Percentiles rank a stretch among this genome's conserved stretches.
Evolutionary conservation across 92 coral and sea anemone species (phyloP).

Genomic region (Umimayanthus kanabou): DNA sequence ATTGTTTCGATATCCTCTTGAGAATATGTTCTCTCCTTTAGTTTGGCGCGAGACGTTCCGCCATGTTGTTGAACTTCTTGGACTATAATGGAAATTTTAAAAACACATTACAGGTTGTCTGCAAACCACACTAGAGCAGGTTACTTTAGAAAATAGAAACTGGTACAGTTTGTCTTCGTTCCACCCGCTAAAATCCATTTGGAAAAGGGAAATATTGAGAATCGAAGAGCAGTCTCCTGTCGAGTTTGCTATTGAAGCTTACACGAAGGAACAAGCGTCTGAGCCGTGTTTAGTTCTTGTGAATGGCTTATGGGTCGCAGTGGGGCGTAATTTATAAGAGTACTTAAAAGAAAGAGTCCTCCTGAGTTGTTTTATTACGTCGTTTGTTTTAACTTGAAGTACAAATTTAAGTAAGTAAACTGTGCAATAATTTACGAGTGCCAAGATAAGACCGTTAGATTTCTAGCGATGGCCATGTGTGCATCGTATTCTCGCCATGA

Average conservation of each 20-base stretch:
- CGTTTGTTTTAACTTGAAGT: constrained; percentile 43
- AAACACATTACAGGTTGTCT: constrained; percentile 40
- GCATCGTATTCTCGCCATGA: constrained; percentile 9
- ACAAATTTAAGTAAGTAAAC: constrained; percentile 38
- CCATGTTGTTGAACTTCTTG: constrained; percentile 30
- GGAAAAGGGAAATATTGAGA: constrained; percentile 2
- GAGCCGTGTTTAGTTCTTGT: constrained; percentile 2
- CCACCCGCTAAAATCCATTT: constrained; percentile 41
- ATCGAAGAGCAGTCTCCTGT: constrained; percentile 15
- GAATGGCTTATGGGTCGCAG: constrained; percentile 50
- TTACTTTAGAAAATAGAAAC: constrained; percentile 19
- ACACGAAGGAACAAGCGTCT: background rate
- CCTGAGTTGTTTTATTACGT: constrained; percentile 35
- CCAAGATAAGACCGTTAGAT: constrained; percentile 20
- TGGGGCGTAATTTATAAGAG: constrained; percentile 67
- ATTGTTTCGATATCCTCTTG: constrained; percentile 48
- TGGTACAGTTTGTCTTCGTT: constrained; percentile 15
- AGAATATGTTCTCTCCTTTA: constrained; percentile 13
- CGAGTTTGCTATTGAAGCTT: constrained; percentile 16
- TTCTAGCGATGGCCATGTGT: background rate
- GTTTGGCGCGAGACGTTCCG: constrained; percentile 41
- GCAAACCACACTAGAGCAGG: constrained; percentile 27
- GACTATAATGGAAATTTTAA: constrained; percentile 27
- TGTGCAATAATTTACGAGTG: constrained; percentile 19
- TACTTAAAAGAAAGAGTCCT: constrained; percentile 52